A percentile compares a stretch with the other conserved stretches of the same genome.
Evolutionary conservation across 64 coral and sea anemone genomes (phyloP).

Genomic region (Pocillopora damicornis): DNA sequence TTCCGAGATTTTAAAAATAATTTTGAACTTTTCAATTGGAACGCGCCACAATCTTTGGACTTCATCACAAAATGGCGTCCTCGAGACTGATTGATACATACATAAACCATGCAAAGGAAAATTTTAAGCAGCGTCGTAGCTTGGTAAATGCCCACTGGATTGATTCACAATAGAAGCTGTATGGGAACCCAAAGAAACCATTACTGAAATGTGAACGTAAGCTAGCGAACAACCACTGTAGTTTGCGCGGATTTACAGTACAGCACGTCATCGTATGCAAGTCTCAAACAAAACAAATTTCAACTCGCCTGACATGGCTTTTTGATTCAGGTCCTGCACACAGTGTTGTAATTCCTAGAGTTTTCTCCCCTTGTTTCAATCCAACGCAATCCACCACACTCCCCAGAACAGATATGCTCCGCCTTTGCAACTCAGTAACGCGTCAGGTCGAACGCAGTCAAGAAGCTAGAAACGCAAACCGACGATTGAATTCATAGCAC

Average conservation of each 20-base stretch:
- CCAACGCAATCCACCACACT: constrained; percentile 49
- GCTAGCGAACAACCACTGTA: constrained; percentile 12
- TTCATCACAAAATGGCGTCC: constrained; percentile 73
- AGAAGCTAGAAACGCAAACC: constrained; percentile 49
- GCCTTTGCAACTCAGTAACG: constrained; percentile 62
- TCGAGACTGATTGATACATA: constrained; percentile 11
- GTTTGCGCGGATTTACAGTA: constrained; percentile 33
- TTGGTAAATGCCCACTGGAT: neutral
- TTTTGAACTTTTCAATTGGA: constrained; percentile 46
- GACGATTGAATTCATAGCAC: constrained; percentile 46
- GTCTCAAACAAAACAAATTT: constrained; percentile 38
- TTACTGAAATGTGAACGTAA: constrained; percentile 10
- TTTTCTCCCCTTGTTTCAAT: constrained; percentile 5
- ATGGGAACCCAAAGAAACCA: constrained; percentile 1
- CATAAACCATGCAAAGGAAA: constrained; percentile 22
- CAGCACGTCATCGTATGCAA: constrained; percentile 61
- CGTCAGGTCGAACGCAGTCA: constrained; percentile 74
- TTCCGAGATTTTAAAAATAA: neutral
- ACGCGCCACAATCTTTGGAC: constrained; percentile 75
- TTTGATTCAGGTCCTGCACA: constrained; percentile 20
- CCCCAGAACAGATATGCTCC: constrained; percentile 36
- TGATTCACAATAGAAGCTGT: neutral
- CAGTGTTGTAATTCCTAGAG: constrained; percentile 29
- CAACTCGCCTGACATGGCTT: constrained; percentile 60
- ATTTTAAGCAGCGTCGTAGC: neutral